Evolutionary conservation across 2,888 invertebrate genomes (phyloP).

Genomic region (Parelbella ahira): DNA sequence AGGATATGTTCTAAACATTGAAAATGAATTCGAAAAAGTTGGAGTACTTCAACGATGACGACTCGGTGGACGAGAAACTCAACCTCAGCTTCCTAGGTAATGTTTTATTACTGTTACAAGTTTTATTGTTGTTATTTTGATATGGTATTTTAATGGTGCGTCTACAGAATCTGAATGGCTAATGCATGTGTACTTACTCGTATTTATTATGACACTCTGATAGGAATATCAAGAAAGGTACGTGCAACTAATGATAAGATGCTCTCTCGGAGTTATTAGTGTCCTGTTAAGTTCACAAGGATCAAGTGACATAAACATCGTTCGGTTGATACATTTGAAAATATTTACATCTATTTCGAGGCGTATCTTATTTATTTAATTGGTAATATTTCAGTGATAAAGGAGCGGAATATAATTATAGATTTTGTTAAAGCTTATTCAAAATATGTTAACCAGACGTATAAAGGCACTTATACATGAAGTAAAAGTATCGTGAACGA

Average conservation of each 20-base stretch:
- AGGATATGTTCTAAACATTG: constrained; percentile 43
- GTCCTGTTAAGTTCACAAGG: constrained; percentile 27
- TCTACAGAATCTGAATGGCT: constrained; percentile 14
- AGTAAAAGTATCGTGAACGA: background rate
- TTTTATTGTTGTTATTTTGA: constrained; percentile 21
- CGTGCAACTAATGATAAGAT: constrained; percentile 30
- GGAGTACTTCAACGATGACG: constrained; percentile 70
- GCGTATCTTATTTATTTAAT: background rate
- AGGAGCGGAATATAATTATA: background rate
- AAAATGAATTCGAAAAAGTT: constrained; percentile 76
- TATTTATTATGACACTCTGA: constrained; percentile 26
- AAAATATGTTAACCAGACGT: background rate
- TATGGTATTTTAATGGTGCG: constrained; percentile 10
- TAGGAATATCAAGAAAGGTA: constrained; percentile 34
- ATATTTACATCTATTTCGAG: constrained; percentile 8
- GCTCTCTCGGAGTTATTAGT: constrained; percentile 21
- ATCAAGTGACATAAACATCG: constrained; percentile 11
- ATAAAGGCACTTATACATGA: background rate
- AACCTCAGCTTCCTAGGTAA: constrained; percentile 78
- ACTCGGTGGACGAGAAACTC: constrained; percentile 70
- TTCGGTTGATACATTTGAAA: constrained; percentile 5
- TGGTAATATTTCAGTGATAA: background rate
- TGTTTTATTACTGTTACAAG: constrained; percentile 19
- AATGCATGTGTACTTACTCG: constrained; percentile 17
- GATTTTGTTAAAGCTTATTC: background rate